phyloP scores from a whole-genome alignment of 2,113 vertebrate genomes.

The Anguilla japonica region DNA sequence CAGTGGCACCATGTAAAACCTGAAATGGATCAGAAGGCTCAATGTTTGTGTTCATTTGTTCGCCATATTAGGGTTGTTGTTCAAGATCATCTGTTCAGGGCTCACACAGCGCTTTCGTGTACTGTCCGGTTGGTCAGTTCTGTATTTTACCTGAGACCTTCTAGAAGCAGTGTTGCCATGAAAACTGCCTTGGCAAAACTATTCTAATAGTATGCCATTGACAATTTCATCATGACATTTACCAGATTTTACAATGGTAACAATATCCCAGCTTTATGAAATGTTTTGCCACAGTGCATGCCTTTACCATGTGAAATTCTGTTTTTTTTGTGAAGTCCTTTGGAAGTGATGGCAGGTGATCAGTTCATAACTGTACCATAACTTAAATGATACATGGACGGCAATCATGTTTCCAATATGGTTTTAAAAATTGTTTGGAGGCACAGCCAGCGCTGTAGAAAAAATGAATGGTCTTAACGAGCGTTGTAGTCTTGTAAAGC shows the following conservation, averaged over 20 bases:
- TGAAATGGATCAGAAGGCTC: conserved; percentile 1
- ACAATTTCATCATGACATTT: background rate
- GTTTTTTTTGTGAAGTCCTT: conserved; percentile 6
- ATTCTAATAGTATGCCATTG: background rate
- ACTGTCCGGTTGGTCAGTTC: background rate
- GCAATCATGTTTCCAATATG: background rate
- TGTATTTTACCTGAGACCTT: background rate
- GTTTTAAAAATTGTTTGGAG: background rate
- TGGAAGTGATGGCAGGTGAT: background rate
- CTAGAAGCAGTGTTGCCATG: too few species aligned
- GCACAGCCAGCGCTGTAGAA: too few species aligned
- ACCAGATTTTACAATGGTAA: background rate
- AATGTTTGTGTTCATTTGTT: background rate
- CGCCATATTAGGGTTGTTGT: background rate
- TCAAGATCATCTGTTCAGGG: background rate
- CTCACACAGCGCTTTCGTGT: too few species aligned
- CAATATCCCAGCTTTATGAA: background rate
- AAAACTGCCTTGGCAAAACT: background rate
- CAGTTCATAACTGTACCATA: background rate
- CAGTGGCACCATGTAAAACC: background rate
- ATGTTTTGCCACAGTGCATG: background rate
- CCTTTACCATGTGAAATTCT: background rate
- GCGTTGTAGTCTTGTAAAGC: too few species aligned
- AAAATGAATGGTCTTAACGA: too few species aligned
- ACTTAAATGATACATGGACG: background rate